Evolutionary conservation across 2,888 invertebrate genomes (phyloP).

Genomic region (Pycnomerus fuliginosus): DNA sequence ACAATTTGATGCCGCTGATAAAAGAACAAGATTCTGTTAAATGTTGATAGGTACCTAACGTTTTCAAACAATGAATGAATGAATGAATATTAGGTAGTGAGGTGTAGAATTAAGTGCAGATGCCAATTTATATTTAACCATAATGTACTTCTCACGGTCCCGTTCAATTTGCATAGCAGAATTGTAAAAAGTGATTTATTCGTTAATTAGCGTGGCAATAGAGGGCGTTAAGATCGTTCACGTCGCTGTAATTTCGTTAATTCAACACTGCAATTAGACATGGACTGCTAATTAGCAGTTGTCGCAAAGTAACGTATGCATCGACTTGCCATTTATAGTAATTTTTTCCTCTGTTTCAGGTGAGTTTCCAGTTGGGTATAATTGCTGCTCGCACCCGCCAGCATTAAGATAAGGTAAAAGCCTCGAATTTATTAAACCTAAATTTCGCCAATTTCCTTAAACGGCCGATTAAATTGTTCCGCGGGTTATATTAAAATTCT

Average conservation of each 20-base stretch:
- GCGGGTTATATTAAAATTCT: conserved; percentile 48
- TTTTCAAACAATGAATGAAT: no score
- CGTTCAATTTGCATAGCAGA: conserved; percentile 27
- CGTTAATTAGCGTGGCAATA: conserved; percentile 28
- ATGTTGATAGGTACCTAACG: no score
- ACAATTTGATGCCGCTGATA: no score
- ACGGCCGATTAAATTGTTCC: conserved; percentile 52
- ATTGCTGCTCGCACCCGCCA: conserved; percentile 33
- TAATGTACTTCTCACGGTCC: neutral
- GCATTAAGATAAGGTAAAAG: conserved; percentile 52
- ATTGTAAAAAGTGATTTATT: conserved; percentile 36
- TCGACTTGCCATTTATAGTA: no score
- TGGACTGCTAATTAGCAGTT: neutral
- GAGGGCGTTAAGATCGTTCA: neutral
- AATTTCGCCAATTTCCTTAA: conserved; percentile 54
- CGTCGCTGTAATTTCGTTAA: no score
- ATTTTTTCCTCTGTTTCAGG: conserved; percentile 47
- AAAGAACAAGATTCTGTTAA: no score
- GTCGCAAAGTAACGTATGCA: no score
- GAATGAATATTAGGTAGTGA: no score
- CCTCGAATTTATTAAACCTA: conserved; percentile 52
- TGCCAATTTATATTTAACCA: no score
- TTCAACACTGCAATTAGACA: no score
- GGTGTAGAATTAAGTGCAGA: no score
- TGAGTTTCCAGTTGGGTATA: conserved; percentile 35